These are phyloP conservation scores for Petroica traversi DNA, from an alignment of 2,113 vertebrate genomes.

Conservation along the genomic window DNA sequence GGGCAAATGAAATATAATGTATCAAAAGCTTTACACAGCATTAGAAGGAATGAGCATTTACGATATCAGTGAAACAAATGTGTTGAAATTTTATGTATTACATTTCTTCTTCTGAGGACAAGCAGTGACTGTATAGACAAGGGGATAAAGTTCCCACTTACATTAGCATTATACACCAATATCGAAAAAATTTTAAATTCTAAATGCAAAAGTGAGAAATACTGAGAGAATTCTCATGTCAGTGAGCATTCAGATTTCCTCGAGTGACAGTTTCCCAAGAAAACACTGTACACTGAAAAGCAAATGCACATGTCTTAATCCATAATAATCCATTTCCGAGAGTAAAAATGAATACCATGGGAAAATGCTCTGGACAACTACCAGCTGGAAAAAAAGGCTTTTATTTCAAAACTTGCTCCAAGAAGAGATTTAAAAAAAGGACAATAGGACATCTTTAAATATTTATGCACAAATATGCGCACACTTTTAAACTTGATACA, in stretches of 20 bases:
- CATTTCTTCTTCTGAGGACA: background rate
- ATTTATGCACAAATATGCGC: background rate
- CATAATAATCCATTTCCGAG: constrained; percentile 8
- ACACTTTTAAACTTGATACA: background rate
- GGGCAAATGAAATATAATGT: background rate
- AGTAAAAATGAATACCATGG: background rate
- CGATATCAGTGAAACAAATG: background rate
- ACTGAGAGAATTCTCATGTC: constrained; percentile 13
- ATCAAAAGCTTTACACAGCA: background rate
- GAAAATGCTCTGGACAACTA: constrained; percentile 1
- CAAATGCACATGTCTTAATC: constrained; percentile 25
- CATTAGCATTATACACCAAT: background rate
- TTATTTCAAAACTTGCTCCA: background rate
- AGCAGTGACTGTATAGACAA: background rate
- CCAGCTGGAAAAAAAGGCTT: constrained; percentile 1
- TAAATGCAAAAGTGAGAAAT: constrained; percentile 24
- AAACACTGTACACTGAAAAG: background rate
- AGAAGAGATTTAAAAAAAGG: background rate
- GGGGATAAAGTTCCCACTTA: background rate
- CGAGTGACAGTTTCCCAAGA: constrained; percentile 12
- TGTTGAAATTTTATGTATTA: background rate
- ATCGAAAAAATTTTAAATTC: background rate
- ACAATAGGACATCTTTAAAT: background rate
- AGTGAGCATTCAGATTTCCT: constrained; percentile 2
- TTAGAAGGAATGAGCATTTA: background rate